Conservation (phyloP, 2,888 invertebrate genomes). For the Pseudanteris insignis region DNA sequence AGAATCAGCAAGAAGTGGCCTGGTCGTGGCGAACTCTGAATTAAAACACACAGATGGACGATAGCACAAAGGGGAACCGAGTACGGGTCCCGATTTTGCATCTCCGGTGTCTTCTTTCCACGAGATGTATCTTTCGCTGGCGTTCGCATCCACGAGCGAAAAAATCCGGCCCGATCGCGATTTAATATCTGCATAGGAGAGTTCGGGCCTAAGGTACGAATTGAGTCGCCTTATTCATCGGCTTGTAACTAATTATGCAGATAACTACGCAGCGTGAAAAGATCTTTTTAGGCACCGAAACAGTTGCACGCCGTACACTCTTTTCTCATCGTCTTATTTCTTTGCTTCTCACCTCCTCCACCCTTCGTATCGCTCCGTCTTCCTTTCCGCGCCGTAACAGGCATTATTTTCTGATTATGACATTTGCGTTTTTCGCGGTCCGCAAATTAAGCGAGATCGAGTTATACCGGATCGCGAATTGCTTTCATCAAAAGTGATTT, state of each 20-base stretch:
- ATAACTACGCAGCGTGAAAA: slow-evolving; percentile 54
- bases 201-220: slow-evolving; percentile 45
- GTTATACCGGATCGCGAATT: slow-evolving; percentile 29
- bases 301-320: slow-evolving; percentile 43
- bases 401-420: slow-evolving; percentile 14
- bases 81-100: slow-evolving; percentile 31
- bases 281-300: slow-evolving; percentile 51
- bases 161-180: slow-evolving; percentile 46
- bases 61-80: slow-evolving; percentile 44
- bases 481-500: slow-evolving; percentile 26
- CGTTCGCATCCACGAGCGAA: too few species aligned
- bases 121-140: slow-evolving; percentile 29
- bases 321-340: slow-evolving; percentile 48
- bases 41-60: slow-evolving; percentile 49
- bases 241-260: slow-evolving; percentile 59
- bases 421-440: slow-evolving; percentile 16
- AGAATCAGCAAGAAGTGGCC: slow-evolving; percentile 37
- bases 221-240: slow-evolving; percentile 54
- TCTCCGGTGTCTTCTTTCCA: slow-evolving; percentile 36
- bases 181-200: slow-evolving; percentile 45
- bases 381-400: neutral
- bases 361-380: slow-evolving; percentile 35
- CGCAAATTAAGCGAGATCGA: slow-evolving; percentile 31
- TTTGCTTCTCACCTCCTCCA: slow-evolving; percentile 29
- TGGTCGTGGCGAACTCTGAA: slow-evolving; percentile 40